Percentiles rank a stretch among this genome's conserved stretches.
phyloP scores from a whole-genome alignment of 2,888 invertebrate genomes.

The Autographa pulchrina region DNA sequence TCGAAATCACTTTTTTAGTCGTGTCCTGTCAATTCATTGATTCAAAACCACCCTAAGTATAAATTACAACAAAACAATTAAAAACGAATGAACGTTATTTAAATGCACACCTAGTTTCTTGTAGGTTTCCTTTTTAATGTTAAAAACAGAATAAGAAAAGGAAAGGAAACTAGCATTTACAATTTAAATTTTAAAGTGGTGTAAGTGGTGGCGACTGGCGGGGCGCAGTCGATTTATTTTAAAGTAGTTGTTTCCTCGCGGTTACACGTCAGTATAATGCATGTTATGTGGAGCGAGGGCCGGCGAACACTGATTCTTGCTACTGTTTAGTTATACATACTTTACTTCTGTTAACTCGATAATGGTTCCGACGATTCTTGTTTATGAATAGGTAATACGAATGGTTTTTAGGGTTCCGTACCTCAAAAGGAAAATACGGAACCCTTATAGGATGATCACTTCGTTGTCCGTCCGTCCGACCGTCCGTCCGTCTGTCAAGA shows the following conservation, averaged over 20 bases:
- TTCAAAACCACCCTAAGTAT: neutral
- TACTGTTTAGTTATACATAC: neutral
- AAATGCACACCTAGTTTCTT: neutral
- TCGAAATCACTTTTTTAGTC: neutral
- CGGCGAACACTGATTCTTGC: neutral
- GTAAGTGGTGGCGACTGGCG: neutral
- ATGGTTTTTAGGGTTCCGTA: no score
- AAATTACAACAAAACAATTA: neutral
- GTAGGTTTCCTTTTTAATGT: neutral
- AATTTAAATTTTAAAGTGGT: neutral
- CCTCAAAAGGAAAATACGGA: no score
- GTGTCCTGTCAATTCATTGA: neutral
- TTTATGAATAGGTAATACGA: no score
- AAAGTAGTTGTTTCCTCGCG: slow-evolving; percentile 3
- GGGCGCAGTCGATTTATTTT: slow-evolving; percentile 2
- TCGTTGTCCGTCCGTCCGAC: no score
- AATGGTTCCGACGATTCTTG: neutral
- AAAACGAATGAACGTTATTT: neutral
- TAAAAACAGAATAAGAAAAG: neutral
- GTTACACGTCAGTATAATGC: neutral
- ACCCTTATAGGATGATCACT: no score
- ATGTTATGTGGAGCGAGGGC: neutral
- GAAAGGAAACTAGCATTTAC: neutral
- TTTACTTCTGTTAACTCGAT: neutral
- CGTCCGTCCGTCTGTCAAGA: no score